phyloP scores from a whole-genome alignment of 2,113 vertebrate genomes.

The Heterotis niloticus region DNA sequence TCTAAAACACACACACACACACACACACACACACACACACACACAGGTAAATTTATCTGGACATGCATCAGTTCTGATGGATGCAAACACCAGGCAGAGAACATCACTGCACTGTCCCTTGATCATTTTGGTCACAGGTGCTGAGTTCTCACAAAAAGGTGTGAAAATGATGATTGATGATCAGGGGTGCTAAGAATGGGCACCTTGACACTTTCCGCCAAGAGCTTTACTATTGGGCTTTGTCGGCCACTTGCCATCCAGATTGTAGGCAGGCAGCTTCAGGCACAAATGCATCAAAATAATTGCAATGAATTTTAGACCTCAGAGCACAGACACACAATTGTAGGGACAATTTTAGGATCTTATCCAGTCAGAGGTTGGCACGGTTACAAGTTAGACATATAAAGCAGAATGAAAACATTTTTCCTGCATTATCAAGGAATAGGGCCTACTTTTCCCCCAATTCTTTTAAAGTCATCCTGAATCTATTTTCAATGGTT shows the following conservation, averaged over 20 bases:
- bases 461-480: background rate
- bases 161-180: constrained; percentile 10
- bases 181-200: background rate
- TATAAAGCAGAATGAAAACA: background rate
- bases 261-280: too few species aligned
- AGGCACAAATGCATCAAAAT: too few species aligned
- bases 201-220: background rate
- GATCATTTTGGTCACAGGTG: background rate
- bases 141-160: background rate
- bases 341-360: too few species aligned
- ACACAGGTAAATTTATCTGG: background rate
- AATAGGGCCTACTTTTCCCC: background rate
- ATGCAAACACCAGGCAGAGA: background rate
- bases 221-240: too few species aligned
- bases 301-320: too few species aligned
- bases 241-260: too few species aligned
- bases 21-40: background rate
- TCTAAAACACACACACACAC: background rate
- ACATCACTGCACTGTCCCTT: background rate
- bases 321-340: too few species aligned
- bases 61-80: background rate
- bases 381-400: background rate
- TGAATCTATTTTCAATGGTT: constrained; percentile 6
- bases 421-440: background rate
- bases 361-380: too few species aligned